A percentile compares a stretch with the other conserved stretches of the same genome.
phyloP scores from a whole-genome alignment of 2,797 vertebrate genomes.

The Bufotes viridis region DNA sequence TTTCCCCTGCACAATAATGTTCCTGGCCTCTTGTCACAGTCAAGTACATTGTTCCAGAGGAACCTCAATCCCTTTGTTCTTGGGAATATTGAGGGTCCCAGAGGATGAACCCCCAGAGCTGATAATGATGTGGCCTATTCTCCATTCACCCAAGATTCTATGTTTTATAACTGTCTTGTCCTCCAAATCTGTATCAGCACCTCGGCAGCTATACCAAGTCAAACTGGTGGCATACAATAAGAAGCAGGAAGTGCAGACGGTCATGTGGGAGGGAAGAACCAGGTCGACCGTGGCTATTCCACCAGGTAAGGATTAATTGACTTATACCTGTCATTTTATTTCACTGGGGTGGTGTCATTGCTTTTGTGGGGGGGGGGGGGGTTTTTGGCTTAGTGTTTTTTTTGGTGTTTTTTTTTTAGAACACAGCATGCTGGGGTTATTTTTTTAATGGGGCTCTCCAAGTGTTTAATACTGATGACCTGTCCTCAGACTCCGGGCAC shows the following conservation, averaged over 20 bases:
- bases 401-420: no score
- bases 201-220: constrained; percentile 90
- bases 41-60: neutral
- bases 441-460: no score
- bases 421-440: no score
- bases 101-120: neutral
- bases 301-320: constrained; percentile 71
- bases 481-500: no score
- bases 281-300: constrained; percentile 77
- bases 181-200: constrained; percentile 70
- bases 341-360: no score
- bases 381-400: no score
- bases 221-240: constrained; percentile 92
- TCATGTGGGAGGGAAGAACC: constrained; percentile 92
- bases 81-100: neutral
- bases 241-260: constrained; percentile 88
- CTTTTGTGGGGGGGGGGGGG: no score
- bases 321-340: neutral
- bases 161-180: neutral
- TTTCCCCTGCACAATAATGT: neutral
- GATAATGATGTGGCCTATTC: neutral
- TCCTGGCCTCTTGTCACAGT: no score
- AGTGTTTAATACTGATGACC: no score
- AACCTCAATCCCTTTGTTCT: neutral
- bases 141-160: neutral